Percentiles rank a stretch among this genome's conserved stretches.
Conservation (phyloP, 2,113 vertebrate species). For the Engystomops pustulosus region DNA sequence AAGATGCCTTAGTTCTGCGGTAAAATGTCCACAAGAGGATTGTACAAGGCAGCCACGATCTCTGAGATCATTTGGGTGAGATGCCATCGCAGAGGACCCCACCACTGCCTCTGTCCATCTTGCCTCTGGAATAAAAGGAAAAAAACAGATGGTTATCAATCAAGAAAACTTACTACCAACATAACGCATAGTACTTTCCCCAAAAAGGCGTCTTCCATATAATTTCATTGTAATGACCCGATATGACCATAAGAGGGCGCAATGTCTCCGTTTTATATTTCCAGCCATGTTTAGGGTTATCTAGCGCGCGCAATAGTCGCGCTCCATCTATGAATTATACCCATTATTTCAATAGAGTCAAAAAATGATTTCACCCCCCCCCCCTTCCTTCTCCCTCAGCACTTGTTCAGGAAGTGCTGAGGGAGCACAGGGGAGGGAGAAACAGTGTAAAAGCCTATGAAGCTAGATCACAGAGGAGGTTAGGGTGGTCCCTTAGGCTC, state of each 20-base stretch:
- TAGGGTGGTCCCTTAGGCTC: too few relatives aligned
- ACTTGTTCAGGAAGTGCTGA: too few relatives aligned
- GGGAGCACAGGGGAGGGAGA: too few relatives aligned
- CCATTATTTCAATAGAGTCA: too few relatives aligned
- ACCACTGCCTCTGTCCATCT: constrained; percentile 57
- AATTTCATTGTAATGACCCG: not conserved
- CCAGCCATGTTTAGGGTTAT: not conserved
- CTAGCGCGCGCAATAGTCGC: not conserved
- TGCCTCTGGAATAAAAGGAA: constrained; percentile 26
- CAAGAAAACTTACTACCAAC: too few relatives aligned
- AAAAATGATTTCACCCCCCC: too few relatives aligned
- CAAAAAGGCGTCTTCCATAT: too few relatives aligned
- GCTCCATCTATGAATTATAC: not conserved
- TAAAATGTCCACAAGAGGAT: constrained; percentile 54
- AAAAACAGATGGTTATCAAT: too few relatives aligned
- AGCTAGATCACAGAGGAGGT: too few relatives aligned
- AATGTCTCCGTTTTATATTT: not conserved
- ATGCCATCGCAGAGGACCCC: constrained; percentile 56
- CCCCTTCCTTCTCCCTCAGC: too few relatives aligned
- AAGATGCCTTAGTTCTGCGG: constrained; percentile 33
- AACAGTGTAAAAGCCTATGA: too few relatives aligned
- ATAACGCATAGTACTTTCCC: too few relatives aligned
- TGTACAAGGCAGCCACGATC: constrained; percentile 60
- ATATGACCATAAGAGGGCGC: not conserved
- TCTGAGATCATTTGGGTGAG: constrained; percentile 60